A percentile compares a stretch with the other conserved stretches of the same genome.
phyloP scores from a whole-genome alignment of 23 tunicate species.

The Trididemnum nubilum region DNA sequence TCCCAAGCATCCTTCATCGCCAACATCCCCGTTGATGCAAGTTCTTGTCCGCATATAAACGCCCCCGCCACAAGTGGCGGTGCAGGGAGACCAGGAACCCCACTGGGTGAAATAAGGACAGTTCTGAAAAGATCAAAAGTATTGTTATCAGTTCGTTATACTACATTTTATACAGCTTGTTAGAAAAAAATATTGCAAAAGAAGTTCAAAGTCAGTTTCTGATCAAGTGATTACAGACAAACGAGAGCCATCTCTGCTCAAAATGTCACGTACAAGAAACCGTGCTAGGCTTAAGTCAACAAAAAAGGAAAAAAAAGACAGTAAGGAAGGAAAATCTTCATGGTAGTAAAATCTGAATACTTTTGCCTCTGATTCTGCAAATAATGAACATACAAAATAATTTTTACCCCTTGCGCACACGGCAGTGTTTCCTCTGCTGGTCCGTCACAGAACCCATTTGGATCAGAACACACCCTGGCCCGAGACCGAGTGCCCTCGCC shows the following conservation, averaged over 20 bases:
- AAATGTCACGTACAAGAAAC: too few relatives aligned
- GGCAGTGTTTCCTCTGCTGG: slow-evolving; percentile 28
- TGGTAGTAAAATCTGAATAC: too few relatives aligned
- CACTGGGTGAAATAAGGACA: slow-evolving; percentile 68
- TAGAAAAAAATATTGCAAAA: too few relatives aligned
- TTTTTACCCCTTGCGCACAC: slow-evolving; percentile 39
- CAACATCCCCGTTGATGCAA: slow-evolving; percentile 58
- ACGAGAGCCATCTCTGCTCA: too few relatives aligned
- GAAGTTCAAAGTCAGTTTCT: neutral
- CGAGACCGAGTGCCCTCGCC: slow-evolving; percentile 61
- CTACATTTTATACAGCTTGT: neutral
- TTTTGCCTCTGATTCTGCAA: too few relatives aligned
- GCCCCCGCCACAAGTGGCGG: slow-evolving; percentile 60
- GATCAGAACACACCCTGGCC: slow-evolving; percentile 47
- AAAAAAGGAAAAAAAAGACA: too few relatives aligned
- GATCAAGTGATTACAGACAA: too few relatives aligned
- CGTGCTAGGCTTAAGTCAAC: too few relatives aligned
- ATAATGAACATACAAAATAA: too few relatives aligned
- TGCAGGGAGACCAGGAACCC: slow-evolving; percentile 76
- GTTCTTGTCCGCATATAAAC: slow-evolving; percentile 34
- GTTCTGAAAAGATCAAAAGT: slow-evolving; percentile 30
- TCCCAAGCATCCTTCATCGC: slow-evolving; percentile 39
- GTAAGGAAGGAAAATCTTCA: too few relatives aligned
- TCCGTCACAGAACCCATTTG: slow-evolving; percentile 36
- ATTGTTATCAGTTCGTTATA: neutral